Evolutionary conservation across 2,888 invertebrate species (phyloP), one percentile per base, ranked within the genome.

Genomic region (Incurvaria masculella): DNA sequence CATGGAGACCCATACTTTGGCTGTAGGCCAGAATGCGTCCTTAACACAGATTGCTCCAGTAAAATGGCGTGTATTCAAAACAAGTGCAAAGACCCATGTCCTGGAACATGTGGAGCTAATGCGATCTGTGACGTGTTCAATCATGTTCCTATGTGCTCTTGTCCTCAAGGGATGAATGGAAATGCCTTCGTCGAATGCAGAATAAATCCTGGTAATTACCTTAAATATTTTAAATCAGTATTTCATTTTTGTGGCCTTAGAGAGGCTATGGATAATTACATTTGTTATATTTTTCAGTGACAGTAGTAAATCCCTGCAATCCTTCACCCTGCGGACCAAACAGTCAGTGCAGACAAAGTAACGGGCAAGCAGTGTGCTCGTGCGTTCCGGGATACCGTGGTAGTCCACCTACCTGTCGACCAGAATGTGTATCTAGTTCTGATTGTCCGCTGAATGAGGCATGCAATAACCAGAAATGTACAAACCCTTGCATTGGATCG

Each of bases 321-420:
- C 90, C 90, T 23, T 85, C 88, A 44, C 89, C 91, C 1, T 92
- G 92, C 63, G 91, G 91, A 42, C 83, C 85, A 16, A 87, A 90
- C 61, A 85, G 90, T 39, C 81, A 86, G 59, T 92, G 92, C 60
- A 81, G 84, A 56, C 83, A 87, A 59, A 79, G 82, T 14, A 85
- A 85, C 56, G 85, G 84, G 21, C 79, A 82, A 53, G 86, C 89
- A 40, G 83, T 85, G 44, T 92, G 91, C 63, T 85, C 88, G 26
- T 92, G 91, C 62, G 69, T 88, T 39, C 74, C 83, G 23, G 85
- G 84, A 53, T 91, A 85, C 62, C 75, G 84, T 49, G 91, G 91
- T 48, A 83, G 85, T 56, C 89, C 91, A 18, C 87, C 89, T 38
- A 87, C 86, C 51, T 91, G 90, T 61, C 79, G 86, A 55, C 90